Evolutionary conservation across 2,888 invertebrate genomes (phyloP).

Genomic region (Candidula unifasciata): DNA sequence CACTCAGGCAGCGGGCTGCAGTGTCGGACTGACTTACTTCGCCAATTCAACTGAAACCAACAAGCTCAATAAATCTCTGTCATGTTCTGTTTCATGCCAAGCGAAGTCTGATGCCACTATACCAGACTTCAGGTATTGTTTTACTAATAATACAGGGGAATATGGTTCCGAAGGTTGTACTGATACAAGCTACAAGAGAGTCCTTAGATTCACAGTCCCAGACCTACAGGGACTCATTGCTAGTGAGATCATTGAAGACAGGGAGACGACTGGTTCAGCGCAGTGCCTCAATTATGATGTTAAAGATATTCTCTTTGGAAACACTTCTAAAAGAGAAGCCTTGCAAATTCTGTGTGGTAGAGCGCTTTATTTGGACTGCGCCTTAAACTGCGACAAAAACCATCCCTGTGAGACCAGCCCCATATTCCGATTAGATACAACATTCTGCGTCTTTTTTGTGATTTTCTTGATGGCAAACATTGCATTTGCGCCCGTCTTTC

Average conservation of each 20-base stretch:
- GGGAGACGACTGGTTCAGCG: background rate
- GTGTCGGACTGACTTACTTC: constrained; percentile 9
- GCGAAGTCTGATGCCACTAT: background rate
- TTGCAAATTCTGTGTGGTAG: constrained; percentile 66
- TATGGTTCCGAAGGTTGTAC: constrained; percentile 40
- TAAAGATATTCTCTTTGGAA: constrained; percentile 59
- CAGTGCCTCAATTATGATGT: constrained; percentile 64
- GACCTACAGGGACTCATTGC: constrained; percentile 51
- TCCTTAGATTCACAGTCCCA: constrained; percentile 50
- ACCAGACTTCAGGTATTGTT: constrained; percentile 50
- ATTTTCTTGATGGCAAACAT: constrained; percentile 89
- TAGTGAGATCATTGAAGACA: constrained; percentile 50
- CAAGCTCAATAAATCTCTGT: background rate
- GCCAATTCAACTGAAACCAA: constrained; percentile 9
- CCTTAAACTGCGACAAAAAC: constrained; percentile 20
- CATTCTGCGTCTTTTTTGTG: constrained; percentile 89
- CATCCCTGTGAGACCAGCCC: background rate
- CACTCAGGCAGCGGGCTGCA: background rate
- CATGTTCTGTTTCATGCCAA: constrained; percentile 35
- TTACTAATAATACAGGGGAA: constrained; percentile 54
- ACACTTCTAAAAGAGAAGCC: background rate
- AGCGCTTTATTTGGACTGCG: constrained; percentile 62
- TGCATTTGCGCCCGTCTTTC: constrained; percentile 89
- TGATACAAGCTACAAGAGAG: constrained; percentile 22
- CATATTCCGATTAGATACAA: constrained; percentile 53